Percentiles rank a stretch among this genome's conserved stretches.
These are phyloP conservation scores for Istiophorus platypterus DNA, from an alignment of 2,113 vertebrate species.

Conservation along the genomic window DNA sequence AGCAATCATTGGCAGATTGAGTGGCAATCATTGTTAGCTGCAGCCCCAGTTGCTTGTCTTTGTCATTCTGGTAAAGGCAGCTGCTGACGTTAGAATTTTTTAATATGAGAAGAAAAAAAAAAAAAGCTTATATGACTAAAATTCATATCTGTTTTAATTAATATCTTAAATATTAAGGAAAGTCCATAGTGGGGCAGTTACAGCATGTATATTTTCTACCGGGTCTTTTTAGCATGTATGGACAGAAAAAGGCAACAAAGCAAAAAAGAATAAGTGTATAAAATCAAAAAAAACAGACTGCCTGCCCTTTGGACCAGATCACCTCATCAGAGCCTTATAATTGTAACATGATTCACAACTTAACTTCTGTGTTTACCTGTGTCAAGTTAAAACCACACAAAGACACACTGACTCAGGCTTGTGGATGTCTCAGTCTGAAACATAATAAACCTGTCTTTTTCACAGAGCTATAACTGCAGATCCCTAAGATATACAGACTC, in stretches of 20 bases:
- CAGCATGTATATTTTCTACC: too few species aligned
- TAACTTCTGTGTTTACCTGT: slow-evolving; percentile 56
- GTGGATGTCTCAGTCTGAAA: slow-evolving; percentile 23
- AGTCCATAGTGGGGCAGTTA: too few species aligned
- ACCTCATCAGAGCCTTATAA: slow-evolving; percentile 9
- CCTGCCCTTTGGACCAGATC: neutral
- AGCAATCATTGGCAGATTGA: neutral
- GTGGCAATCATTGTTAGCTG: neutral
- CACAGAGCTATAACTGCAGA: slow-evolving; percentile 6
- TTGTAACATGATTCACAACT: slow-evolving; percentile 40
- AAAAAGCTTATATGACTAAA: neutral
- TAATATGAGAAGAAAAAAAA: neutral
- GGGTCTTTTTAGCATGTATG: too few species aligned
- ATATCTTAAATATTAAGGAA: too few species aligned
- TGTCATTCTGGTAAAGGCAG: neutral
- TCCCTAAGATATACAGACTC: slow-evolving; percentile 13
- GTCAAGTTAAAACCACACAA: slow-evolving; percentile 6
- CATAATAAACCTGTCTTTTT: slow-evolving; percentile 31
- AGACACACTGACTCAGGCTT: slow-evolving; percentile 52
- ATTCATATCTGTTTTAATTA: too few species aligned
- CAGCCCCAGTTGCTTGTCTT: neutral
- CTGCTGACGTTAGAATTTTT: neutral
- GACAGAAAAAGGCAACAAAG: neutral
- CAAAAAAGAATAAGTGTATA: neutral
- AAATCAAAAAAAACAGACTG: neutral